Conservation (phyloP, 2,797 vertebrate genomes). For the Etheostoma perlongum region DNA sequence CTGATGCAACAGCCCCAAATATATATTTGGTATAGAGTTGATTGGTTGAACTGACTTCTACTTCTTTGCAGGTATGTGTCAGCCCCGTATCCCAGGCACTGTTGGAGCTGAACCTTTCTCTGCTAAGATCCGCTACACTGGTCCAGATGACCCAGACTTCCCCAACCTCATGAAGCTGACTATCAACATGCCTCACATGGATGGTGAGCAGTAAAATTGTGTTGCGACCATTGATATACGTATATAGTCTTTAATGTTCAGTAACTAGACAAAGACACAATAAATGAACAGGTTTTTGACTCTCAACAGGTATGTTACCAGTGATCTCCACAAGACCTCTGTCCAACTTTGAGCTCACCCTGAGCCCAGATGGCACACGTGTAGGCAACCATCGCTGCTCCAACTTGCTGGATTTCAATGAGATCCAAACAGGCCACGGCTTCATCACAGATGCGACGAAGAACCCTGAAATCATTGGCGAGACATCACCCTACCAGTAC, state of each 20-base stretch:
- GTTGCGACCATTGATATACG: not conserved
- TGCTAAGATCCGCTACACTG: slow-evolving; percentile 88
- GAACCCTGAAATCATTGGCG: slow-evolving; percentile 88
- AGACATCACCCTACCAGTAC: slow-evolving; percentile 89
- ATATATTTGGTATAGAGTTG: not conserved
- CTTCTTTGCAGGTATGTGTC: slow-evolving; percentile 85
- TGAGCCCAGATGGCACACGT: slow-evolving; percentile 88
- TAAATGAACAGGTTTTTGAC: not conserved
- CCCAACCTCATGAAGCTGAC: slow-evolving; percentile 89
- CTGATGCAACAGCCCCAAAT: not conserved
- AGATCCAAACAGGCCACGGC: slow-evolving; percentile 88
- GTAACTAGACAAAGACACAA: not conserved
- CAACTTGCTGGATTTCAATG: slow-evolving; percentile 90
- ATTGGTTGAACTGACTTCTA: not conserved
- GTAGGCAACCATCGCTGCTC: slow-evolving; percentile 91
- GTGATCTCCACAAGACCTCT: slow-evolving; percentile 88
- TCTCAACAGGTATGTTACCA: slow-evolving; percentile 86
- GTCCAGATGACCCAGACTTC: slow-evolving; percentile 88
- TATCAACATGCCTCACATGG: slow-evolving; percentile 90
- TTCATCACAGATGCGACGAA: slow-evolving; percentile 89
- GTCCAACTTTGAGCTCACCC: slow-evolving; percentile 90
- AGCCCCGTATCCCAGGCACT: slow-evolving; percentile 84
- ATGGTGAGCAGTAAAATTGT: slow-evolving; percentile 79
- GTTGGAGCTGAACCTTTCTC: slow-evolving; percentile 91
- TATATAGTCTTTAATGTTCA: not conserved